Evolutionary conservation across 2,113 vertebrate species (phyloP), one percentile per base, ranked within the genome.

Genomic region (Ancistrus triradiatus): DNA sequence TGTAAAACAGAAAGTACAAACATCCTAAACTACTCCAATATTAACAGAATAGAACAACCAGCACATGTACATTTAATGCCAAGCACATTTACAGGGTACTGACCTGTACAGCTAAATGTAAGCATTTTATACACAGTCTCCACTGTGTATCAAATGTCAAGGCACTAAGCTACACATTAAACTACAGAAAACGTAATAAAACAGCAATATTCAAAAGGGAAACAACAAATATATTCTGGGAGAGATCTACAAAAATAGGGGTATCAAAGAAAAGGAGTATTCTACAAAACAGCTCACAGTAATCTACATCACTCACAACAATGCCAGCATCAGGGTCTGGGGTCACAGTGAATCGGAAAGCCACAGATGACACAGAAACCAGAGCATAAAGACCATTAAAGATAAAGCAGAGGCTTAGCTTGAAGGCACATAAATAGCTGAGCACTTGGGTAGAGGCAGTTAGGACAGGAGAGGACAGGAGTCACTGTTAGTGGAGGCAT

Each of bases 401-500:
- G 24, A 42, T 43, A 70, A 56, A 69, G 49, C 66, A 59, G 35
- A 57, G 21, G 38, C 18, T 59, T 59, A 51, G 59, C 53, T 63
- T 48, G 43, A 55, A 27, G 63, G 31, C 50, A 71, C 58, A 68
- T 33, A n/a, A 13, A 73, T 15, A 50, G 35, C 27, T 47, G 59
- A 56, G 61, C 38, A 40, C 31, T 35, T n/a, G 13, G 44, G 38
- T 25, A 62, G 27, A 51, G 37, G 27, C 25, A 44, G 68, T 70
- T 63, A 58, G 22, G 60, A 76, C 42, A 63, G 50, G 59, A 62
- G 50, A 11, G 63, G 47, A 38, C 68, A 68, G 70, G 27, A 63
- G 78, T 83, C 71, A 79, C 80, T 81, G 80, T 71, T 63, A 59
- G 61, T 43, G 43, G 51, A 7, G 55, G 63, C 52, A 79, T 71